Base-by-base conservation (phyloP, 2,888 invertebrate genomes). In the Tipula lateralis region DNA sequence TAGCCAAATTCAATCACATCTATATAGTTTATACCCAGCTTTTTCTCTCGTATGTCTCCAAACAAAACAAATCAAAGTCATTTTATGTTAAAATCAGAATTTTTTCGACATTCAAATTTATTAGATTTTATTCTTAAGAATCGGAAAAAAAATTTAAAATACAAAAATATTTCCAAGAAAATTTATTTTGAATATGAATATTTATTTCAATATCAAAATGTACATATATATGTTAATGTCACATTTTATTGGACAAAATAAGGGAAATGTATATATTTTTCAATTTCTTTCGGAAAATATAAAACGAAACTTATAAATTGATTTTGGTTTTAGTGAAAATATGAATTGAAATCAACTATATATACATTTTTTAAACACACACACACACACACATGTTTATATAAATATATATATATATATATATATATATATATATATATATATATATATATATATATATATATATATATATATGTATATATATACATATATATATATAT, bases 61-160 rank as follows among this genome's bases (percentile, higher is more conserved):
- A 66, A 66, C 66, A 66, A 66, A 66, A 66, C 66, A 66, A 66
- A 66, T 66, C 66, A 66, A 66, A 66, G 66, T 66, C 66, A 24
- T 66, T 66, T 66, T 66, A 66, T 66, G 66, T 66, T 66, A 66
- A 66, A 66, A 66, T 66, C 66, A 66, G 24, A 66, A 66, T 66
- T 66, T 66, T 66, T 66, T 9, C 66, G 66, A 66, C 66, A 66
- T 66, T 66, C 66, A 66, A 66, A 24, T 66, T 66, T 66, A 24
- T 66, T 66, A 66, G 66, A 66, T 24, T 66, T 66, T 24, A 24
- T 66, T 66, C 66, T 66, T 66, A 66, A 66, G 66, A 66, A 66
- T 66, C 24, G 24, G 66, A 24, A 66, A 66, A n/a, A n/a, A 66
- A 66, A 66, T 66, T 66, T 24, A 66, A 66, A 66, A 66, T 24